A percentile compares a stretch with the other conserved stretches of the same genome.
Conservation (phyloP, 2,113 vertebrate species). For the Ammodytes marinus region DNA sequence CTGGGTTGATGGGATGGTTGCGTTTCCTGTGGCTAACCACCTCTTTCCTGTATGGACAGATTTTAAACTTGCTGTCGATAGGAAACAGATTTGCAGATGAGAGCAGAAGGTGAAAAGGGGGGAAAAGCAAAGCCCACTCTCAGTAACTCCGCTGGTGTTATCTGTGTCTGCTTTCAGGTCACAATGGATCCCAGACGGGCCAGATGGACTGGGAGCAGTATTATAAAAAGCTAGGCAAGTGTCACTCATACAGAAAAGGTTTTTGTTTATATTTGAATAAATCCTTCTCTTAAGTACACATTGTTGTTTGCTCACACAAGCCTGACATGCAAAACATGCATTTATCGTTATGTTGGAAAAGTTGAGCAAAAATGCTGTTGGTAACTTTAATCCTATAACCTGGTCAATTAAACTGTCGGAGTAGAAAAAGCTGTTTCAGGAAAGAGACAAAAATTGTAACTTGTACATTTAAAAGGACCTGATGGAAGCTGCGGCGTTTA, state of each 20-base stretch:
- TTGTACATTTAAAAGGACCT: not conserved
- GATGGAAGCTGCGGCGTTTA: not conserved
- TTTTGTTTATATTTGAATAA: not conserved
- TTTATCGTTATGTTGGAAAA: not conserved
- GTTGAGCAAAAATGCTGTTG: not conserved
- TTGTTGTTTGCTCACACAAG: conserved; percentile 4
- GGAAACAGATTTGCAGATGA: conserved; percentile 51
- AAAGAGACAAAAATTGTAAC: not conserved
- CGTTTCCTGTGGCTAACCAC: conserved; percentile 36
- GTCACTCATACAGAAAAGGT: conserved; percentile 46
- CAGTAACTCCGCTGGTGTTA: conserved; percentile 53
- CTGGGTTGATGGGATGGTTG: not conserved
- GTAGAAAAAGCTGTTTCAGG: not conserved
- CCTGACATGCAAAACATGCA: conserved; percentile 3
- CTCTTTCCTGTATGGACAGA: conserved; percentile 37
- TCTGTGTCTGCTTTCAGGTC: conserved; percentile 85
- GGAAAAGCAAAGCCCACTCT: conserved; percentile 24
- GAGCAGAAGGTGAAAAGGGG: conserved; percentile 37
- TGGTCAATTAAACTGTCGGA: not conserved
- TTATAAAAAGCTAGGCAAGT: conserved; percentile 82
- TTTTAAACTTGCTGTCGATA: conserved; percentile 48
- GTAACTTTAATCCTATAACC: not conserved
- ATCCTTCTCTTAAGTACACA: not conserved
- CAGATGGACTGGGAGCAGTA: conserved; percentile 85
- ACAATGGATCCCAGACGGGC: conserved; percentile 82